These are phyloP conservation scores for Polylopha cassiicola DNA, from an alignment of 2,888 invertebrate species.

Conservation along the genomic window DNA sequence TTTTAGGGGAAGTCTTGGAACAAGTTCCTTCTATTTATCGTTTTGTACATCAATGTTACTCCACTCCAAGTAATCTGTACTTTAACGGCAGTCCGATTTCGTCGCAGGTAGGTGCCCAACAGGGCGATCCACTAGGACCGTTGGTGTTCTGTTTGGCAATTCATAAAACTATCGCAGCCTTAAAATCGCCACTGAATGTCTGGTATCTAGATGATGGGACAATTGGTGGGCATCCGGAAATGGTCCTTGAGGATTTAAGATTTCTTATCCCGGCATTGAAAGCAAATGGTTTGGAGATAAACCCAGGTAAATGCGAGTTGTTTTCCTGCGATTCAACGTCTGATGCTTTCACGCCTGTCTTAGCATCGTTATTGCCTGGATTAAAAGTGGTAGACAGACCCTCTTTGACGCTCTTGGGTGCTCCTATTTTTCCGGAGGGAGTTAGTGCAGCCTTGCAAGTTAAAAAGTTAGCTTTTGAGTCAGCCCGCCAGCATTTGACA, in stretches of 20 bases:
- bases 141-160: background rate
- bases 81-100: too few species aligned
- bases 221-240: slow-evolving; percentile 2
- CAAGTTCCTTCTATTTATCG: too few species aligned
- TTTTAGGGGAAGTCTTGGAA: too few species aligned
- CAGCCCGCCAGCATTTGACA: slow-evolving; percentile 3
- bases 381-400: background rate
- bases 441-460: slow-evolving; percentile 3
- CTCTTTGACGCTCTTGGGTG: slow-evolving; percentile 7
- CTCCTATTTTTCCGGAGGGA: slow-evolving; percentile 11
- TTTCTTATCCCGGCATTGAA: background rate
- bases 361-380: background rate
- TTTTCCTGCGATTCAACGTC: background rate
- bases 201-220: too few species aligned
- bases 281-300: background rate
- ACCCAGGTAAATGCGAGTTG: background rate
- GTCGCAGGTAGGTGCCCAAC: too few species aligned
- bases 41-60: too few species aligned
- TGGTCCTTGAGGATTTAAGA: slow-evolving; percentile 4
- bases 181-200: slow-evolving; percentile 5
- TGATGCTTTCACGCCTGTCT: background rate
- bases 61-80: too few species aligned
- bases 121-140: too few species aligned
- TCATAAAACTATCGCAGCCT: background rate
- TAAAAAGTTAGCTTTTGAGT: background rate